Evolutionary conservation across 92 coral and sea anemone species (phyloP), one percentile per base, ranked within the genome.

Genomic region (Desmophyllum pertusum): DNA sequence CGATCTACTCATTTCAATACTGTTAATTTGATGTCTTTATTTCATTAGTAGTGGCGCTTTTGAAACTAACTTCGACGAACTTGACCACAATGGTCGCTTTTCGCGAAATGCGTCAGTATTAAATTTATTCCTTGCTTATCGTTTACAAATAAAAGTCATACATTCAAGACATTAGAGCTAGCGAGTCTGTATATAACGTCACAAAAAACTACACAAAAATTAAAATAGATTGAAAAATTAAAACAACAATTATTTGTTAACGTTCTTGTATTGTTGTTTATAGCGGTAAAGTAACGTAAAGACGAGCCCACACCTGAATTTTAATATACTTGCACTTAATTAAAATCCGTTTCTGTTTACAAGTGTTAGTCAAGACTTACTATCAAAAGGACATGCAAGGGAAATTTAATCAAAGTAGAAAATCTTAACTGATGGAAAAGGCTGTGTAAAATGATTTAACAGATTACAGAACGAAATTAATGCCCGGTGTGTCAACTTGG

Each of bases 381-480:
- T 59, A 59, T 25, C 33, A 15, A 27, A 59, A 25, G 33, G 65
- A 59, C 65, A 55, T 48, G 29, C 43, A 17, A 40, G 25, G 42
- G 27, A 30, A 9, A 14, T 68, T 68, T 68, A 80, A 80, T 69
- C 25, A 69, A 48, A 67, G 6, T 17, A 36, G 76, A 67, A 68
- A 62, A 52, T 68, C 77, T 80, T 33, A 80, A 46, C 84, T 78
- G 78, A 85, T 80, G 1, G 61, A 57, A 14, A 27, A 21, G 35
- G 66, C 64, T 68, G 37, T 37, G 80, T 70, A 75, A 83, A 88
- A 73, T 39, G 83, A 84, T 79, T 91, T 88, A 74, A 87, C 88
- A 62, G 68, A 39, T 43, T 80, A 27, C 27, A n/a, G 17, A 43
- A 50, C 41, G 63, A 75, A 30, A 50, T 33, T 52, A 59, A 59